Conservation (phyloP, 2,888 invertebrate species). For the Nemotelus pantherinus region DNA sequence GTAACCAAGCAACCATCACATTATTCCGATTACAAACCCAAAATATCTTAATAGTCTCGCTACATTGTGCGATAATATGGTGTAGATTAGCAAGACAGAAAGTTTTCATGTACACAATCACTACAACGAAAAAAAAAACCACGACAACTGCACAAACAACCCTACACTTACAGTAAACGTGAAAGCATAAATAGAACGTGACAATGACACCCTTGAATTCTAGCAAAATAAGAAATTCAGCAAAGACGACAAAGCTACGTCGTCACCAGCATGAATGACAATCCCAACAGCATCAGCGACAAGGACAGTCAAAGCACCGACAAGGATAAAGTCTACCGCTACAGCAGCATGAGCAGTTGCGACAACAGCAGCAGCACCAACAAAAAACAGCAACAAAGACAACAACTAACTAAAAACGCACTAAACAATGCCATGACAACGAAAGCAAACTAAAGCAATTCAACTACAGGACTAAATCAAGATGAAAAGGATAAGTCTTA, state of each 20-base stretch:
- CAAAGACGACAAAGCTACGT: conserved; percentile 29
- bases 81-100: no score
- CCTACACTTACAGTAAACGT: conserved; percentile 4
- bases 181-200: conserved; percentile 41
- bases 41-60: no score
- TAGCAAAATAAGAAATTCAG: conserved; percentile 34
- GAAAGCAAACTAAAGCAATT: conserved; percentile 30
- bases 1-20: no score
- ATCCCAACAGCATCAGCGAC: conserved; percentile 15
- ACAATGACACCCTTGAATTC: conserved; percentile 9
- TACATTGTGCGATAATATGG: no score
- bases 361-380: neutral
- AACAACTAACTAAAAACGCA: neutral
- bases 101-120: no score
- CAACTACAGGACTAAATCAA: conserved; percentile 34
- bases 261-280: conserved; percentile 19
- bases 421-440: conserved; percentile 30
- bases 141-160: no score
- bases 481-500: conserved; percentile 32
- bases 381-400: neutral
- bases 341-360: conserved; percentile 4
- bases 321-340: neutral
- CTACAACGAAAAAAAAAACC: no score
- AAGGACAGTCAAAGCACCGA: conserved; percentile 5
- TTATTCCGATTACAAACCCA: no score